Conservation (phyloP, 2,113 vertebrate species). For the Gymnobelideus leadbeateri region DNA sequence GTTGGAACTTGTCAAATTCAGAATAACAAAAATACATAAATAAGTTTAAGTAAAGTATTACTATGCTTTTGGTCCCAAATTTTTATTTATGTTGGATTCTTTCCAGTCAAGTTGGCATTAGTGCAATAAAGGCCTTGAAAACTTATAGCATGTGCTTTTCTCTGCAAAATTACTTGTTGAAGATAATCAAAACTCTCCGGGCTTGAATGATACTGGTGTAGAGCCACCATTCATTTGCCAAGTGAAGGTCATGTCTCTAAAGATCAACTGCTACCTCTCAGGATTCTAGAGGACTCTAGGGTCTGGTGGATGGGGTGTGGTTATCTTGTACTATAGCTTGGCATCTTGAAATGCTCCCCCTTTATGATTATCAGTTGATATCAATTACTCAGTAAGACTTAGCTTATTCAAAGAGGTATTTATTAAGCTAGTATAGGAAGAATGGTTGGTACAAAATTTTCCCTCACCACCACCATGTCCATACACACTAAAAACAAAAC, state of each 20-base stretch:
- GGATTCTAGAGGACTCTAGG: background rate
- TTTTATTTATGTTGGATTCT: constrained; percentile 50
- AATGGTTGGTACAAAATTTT: background rate
- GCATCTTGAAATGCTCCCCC: background rate
- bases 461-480: background rate
- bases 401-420: background rate
- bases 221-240: constrained; percentile 8
- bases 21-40: background rate
- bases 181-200: constrained; percentile 68
- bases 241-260: background rate
- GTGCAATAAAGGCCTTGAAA: constrained; percentile 49
- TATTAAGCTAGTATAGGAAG: background rate
- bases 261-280: background rate
- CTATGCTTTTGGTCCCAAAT: constrained; percentile 59
- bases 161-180: constrained; percentile 41
- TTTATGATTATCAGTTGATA: background rate
- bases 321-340: background rate
- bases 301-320: too few relatives aligned
- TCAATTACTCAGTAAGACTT: background rate
- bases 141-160: constrained; percentile 56
- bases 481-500: background rate
- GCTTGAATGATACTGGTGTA: constrained; percentile 36
- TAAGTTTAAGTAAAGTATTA: background rate
- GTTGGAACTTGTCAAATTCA: background rate
- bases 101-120: constrained; percentile 57